These are phyloP conservation scores for Cardiocondyla obscurior DNA, from an alignment of 1,140 invertebrate species.

Conservation along the genomic window DNA sequence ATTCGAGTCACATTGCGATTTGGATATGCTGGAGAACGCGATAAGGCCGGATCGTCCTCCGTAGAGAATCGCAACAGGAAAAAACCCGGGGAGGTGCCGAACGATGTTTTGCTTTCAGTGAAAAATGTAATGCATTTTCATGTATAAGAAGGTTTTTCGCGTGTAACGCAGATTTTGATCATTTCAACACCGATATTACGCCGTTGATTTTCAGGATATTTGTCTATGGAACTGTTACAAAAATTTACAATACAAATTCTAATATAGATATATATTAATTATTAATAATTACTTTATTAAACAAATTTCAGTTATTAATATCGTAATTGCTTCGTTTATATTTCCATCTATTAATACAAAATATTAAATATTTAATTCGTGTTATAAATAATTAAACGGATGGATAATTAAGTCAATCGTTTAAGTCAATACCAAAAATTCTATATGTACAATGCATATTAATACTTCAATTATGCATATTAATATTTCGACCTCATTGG, in stretches of 20 bases:
- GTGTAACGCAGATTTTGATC: no score
- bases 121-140: not conserved
- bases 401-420: not conserved
- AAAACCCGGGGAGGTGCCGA: not conserved
- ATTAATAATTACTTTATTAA: not conserved
- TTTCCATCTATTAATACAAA: not conserved
- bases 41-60: not conserved
- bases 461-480: not conserved
- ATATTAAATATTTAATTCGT: not conserved
- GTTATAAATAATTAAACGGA: not conserved
- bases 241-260: not conserved
- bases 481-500: not conserved
- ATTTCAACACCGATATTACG: no score
- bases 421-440: not conserved
- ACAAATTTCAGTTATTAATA: no score
- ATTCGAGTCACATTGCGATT: conserved; percentile 26
- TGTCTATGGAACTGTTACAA: not conserved
- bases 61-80: not conserved
- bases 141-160: no score
- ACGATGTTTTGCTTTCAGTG: not conserved
- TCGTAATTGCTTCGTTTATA: not conserved
- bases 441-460: not conserved
- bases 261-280: not conserved
- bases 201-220: not conserved
- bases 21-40: not conserved